Conservation (phyloP, 2,888 invertebrate genomes). For the Brenthis daphne region DNA sequence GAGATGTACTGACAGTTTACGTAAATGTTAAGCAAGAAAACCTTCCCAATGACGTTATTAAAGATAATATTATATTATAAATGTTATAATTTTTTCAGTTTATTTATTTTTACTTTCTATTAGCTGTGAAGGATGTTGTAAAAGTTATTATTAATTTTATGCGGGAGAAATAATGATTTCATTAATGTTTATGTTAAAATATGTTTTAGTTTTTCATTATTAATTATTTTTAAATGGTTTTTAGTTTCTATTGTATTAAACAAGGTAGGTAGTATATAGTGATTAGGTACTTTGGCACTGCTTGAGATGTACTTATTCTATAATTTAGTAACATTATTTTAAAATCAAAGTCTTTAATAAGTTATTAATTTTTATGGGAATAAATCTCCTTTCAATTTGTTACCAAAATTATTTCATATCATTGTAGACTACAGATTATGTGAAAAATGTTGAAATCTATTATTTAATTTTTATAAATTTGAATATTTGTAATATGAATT, state of each 20-base stretch:
- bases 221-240: neutral
- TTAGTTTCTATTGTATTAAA: constrained; percentile 2
- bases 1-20: constrained; percentile 65
- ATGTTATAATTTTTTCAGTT: neutral
- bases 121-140: neutral
- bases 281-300: neutral
- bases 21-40: neutral
- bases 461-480: neutral
- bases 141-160: neutral
- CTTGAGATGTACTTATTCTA: neutral
- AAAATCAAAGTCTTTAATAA: neutral
- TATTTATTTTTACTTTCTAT: too few relatives aligned
- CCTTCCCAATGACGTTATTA: neutral
- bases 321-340: neutral
- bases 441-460: neutral
- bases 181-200: constrained; percentile 6
- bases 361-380: neutral
- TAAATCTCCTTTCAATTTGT: neutral
- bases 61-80: neutral
- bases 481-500: neutral
- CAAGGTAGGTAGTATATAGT: neutral
- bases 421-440: neutral
- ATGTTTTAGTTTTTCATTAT: neutral
- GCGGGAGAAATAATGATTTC: neutral
- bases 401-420: constrained; percentile 7